These are phyloP conservation scores for Stercorarius parasiticus DNA, from an alignment of 2,113 vertebrate genomes.

Conservation along the genomic window DNA sequence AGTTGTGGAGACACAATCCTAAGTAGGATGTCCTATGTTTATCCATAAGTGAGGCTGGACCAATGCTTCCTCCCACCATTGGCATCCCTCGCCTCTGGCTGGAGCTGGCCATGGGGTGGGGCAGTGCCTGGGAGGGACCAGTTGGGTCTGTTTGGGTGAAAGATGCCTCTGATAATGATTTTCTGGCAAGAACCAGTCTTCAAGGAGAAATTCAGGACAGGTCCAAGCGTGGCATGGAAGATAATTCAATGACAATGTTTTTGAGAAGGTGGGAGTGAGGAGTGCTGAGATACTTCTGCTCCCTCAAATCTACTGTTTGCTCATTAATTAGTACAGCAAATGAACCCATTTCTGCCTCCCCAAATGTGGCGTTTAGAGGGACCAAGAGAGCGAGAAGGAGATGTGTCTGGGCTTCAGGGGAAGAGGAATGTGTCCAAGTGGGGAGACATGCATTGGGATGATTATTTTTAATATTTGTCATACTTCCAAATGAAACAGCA, in stretches of 20 bases:
- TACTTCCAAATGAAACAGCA: conserved; percentile 49
- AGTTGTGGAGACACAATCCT: rapidly evolving
- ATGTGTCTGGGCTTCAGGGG: background rate
- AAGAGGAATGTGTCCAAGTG: background rate
- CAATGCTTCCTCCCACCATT: background rate
- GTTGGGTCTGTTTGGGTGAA: background rate
- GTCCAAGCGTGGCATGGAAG: rapidly evolving
- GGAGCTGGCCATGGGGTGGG: background rate
- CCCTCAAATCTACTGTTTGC: background rate
- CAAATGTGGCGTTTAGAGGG: background rate
- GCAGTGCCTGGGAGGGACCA: background rate
- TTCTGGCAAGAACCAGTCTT: background rate
- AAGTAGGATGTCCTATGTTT: background rate
- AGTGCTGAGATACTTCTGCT: background rate
- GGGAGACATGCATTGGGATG: background rate
- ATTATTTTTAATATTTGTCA: conserved; percentile 24
- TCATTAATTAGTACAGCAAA: background rate
- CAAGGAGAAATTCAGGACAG: background rate
- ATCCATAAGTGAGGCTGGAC: background rate
- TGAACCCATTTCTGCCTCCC: background rate
- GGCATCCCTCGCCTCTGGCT: background rate
- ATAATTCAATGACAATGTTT: rapidly evolving
- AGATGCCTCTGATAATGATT: background rate
- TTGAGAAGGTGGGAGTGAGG: background rate
- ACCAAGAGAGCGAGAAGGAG: background rate